Percentiles rank a stretch among this genome's conserved stretches.
These are phyloP conservation scores for Drosophila truncata DNA, from an alignment of 1,140 invertebrate species.

Conservation along the genomic window DNA sequence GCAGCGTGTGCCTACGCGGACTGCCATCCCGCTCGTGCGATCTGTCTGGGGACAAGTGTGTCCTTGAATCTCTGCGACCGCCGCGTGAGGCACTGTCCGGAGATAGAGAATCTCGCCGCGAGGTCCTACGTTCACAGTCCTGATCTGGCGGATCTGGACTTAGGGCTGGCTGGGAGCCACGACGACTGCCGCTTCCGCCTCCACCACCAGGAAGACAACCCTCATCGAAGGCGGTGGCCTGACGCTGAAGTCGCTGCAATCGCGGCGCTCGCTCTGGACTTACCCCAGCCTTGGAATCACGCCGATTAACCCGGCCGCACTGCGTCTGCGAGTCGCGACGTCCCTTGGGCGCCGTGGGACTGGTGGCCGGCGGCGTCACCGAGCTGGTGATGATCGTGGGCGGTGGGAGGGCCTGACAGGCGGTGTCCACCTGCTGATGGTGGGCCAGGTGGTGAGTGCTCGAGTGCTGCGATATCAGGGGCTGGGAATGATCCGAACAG, in stretches of 20 bases:
- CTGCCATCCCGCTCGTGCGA: conserved; percentile 89
- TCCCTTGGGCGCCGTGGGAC: conserved; percentile 88
- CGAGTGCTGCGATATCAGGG: conserved; percentile 73
- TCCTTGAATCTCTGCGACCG: conserved; percentile 90
- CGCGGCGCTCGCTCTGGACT: conserved; percentile 90
- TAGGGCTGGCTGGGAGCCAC: conserved; percentile 92
- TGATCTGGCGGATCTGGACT: conserved; percentile 88
- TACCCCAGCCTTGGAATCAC: conserved; percentile 89
- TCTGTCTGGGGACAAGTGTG: conserved; percentile 92
- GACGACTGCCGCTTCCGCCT: conserved; percentile 88
- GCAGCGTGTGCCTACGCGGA: conserved; percentile 88
- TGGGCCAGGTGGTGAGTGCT: conserved; percentile 75
- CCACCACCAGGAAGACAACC: conserved; percentile 89
- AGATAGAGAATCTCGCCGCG: conserved; percentile 93
- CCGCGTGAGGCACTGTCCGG: conserved; percentile 93
- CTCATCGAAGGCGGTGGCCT: conserved; percentile 95
- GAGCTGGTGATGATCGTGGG: conserved; percentile 93
- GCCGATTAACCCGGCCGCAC: conserved; percentile 88
- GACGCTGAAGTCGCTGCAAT: conserved; percentile 91
- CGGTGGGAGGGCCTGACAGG: conserved; percentile 89
- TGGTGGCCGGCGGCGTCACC: conserved; percentile 92
- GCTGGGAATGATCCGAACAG: conserved; percentile 86
- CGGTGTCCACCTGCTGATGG: conserved; percentile 86
- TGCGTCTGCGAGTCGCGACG: conserved; percentile 94
- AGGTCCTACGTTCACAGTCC: conserved; percentile 88